These are phyloP conservation scores for Pseudochromis fuscus DNA, from an alignment of 2,797 vertebrate species.

Conservation along the genomic window DNA sequence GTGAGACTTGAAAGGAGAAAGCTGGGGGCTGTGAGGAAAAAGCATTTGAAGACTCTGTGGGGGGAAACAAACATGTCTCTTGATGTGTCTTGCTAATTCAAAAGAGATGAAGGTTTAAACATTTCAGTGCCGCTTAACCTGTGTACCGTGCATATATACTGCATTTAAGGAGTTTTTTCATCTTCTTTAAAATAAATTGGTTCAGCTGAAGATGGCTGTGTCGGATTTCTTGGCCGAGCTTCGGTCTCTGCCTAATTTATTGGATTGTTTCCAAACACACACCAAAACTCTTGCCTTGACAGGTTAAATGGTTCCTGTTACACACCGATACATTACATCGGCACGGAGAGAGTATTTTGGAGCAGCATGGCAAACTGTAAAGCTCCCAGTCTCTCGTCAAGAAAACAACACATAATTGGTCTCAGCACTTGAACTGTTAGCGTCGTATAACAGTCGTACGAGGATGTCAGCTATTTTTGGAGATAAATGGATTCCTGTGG, in stretches of 20 bases:
- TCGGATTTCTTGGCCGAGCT: slow-evolving; percentile 69
- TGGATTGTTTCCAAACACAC: slow-evolving; percentile 79
- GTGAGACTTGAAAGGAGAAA: slow-evolving; percentile 72
- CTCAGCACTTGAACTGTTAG: slow-evolving; percentile 61
- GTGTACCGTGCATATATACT: not conserved
- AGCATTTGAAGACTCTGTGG: slow-evolving; percentile 50
- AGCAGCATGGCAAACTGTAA: slow-evolving; percentile 52
- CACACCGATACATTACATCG: slow-evolving; percentile 74
- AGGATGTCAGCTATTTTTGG: slow-evolving; percentile 60
- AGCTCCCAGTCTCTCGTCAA: slow-evolving; percentile 60
- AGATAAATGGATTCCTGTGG: slow-evolving; percentile 59
- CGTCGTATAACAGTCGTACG: slow-evolving; percentile 58
- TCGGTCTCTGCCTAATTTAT: slow-evolving; percentile 76
- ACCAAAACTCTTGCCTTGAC: slow-evolving; percentile 75
- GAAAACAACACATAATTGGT: slow-evolving; percentile 76
- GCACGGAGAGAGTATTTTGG: slow-evolving; percentile 60
- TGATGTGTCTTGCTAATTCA: slow-evolving; percentile 46
- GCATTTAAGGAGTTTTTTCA: too few relatives aligned
- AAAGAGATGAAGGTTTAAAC: slow-evolving; percentile 33
- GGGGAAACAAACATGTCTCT: slow-evolving; percentile 43
- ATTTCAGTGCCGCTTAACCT: too few relatives aligned
- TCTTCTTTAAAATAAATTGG: not conserved
- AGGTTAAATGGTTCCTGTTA: slow-evolving; percentile 81
- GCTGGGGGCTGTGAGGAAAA: slow-evolving; percentile 59
- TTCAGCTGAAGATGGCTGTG: slow-evolving; percentile 41